Percentiles rank a stretch among this genome's conserved stretches.
These are phyloP conservation scores for Ranitomeya variabilis DNA, from an alignment of 2,113 vertebrate species.

Conservation along the genomic window DNA sequence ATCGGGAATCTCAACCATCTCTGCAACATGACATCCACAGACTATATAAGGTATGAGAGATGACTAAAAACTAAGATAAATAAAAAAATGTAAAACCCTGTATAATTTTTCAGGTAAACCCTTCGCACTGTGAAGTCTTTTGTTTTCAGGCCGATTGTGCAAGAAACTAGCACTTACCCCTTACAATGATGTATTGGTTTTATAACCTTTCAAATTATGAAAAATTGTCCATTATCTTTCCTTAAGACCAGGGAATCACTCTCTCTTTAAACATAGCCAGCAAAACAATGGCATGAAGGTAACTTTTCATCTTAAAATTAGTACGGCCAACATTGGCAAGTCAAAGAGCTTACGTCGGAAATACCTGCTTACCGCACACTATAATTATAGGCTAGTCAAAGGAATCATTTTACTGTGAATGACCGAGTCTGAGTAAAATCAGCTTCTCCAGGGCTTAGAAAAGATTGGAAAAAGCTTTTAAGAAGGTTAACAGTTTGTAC, in stretches of 20 bases:
- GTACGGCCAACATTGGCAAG: background rate
- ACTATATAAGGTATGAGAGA: background rate
- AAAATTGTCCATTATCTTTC: constrained; percentile 20
- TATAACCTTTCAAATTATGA: background rate
- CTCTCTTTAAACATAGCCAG: background rate
- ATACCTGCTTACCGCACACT: constrained; percentile 28
- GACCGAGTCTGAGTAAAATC: constrained; percentile 52
- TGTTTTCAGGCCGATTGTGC: background rate
- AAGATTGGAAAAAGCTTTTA: constrained; percentile 50
- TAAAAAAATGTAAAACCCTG: background rate
- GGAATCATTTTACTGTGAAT: constrained; percentile 57
- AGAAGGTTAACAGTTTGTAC: constrained; percentile 44
- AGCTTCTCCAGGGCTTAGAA: constrained; percentile 36
- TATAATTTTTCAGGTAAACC: background rate
- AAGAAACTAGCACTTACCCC: background rate
- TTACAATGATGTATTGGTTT: constrained; percentile 3
- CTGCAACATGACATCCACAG: background rate
- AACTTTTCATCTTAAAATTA: constrained; percentile 50
- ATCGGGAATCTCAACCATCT: background rate
- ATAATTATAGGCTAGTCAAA: constrained; percentile 56
- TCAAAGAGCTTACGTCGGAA: constrained; percentile 43
- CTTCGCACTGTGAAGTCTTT: background rate
- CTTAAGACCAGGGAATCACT: background rate
- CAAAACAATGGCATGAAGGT: constrained; percentile 28
- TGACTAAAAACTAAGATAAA: background rate